Percentiles rank a stretch among this genome's conserved stretches.
Evolutionary conservation across 92 coral and sea anemone genomes (phyloP).

Genomic region (Parazoanthus darwini): DNA sequence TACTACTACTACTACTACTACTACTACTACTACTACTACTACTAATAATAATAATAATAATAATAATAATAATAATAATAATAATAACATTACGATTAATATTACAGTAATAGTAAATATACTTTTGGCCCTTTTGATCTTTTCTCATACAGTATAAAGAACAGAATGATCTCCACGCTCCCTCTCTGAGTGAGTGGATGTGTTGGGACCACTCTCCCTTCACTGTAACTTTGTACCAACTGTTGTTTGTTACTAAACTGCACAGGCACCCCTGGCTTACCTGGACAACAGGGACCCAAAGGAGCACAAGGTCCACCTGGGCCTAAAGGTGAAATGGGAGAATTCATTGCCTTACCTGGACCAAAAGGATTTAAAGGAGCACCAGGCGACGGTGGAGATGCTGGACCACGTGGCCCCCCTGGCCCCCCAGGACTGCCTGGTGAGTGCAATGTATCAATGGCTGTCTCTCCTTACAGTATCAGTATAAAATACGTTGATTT

Average conservation of each 20-base stretch:
- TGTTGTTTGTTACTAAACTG: background rate
- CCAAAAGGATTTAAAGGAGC: constrained; percentile 26
- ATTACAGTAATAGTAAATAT: background rate
- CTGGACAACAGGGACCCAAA: background rate
- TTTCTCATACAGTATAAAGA: no score
- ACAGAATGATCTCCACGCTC: no score
- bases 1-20: no score
- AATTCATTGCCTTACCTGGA: constrained; percentile 16
- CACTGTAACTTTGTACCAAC: background rate
- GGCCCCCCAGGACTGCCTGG: constrained; percentile 19
- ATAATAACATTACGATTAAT: no score
- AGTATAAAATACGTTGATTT: no score
- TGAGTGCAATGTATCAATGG: background rate
- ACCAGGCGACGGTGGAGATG: background rate
- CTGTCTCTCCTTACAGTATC: no score
- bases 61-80: no score
- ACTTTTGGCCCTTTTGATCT: background rate
- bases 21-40: no score
- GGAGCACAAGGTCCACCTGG: constrained; percentile 18
- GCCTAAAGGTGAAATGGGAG: background rate
- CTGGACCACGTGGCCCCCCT: constrained; percentile 1
- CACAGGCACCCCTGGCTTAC: constrained; percentile 26
- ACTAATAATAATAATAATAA: no score
- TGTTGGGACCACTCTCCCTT: background rate
- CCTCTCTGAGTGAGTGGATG: background rate